Percentiles rank a stretch among this genome's conserved stretches.
Conservation (phyloP, 2,888 invertebrate genomes). For the Encarsia formosa region DNA sequence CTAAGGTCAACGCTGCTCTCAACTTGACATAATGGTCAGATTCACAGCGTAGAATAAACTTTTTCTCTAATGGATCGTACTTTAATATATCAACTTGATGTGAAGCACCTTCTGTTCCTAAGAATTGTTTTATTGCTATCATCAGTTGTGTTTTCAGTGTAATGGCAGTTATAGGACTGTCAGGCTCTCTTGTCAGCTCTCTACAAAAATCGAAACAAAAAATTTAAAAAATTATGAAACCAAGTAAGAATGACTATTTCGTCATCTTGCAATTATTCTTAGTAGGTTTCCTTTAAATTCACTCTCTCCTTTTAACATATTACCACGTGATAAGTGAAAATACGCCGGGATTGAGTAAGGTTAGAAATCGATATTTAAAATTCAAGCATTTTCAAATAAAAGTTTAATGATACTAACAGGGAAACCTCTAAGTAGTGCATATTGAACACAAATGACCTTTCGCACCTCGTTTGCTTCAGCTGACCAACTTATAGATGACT, state of each 20-base stretch:
- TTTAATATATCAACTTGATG: slow-evolving; percentile 58
- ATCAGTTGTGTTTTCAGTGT: slow-evolving; percentile 60
- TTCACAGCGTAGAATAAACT: slow-evolving; percentile 58
- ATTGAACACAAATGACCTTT: slow-evolving; percentile 30
- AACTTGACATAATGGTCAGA: slow-evolving; percentile 56
- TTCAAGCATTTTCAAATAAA: slow-evolving; percentile 18
- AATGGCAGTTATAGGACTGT: slow-evolving; percentile 51
- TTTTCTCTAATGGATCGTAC: slow-evolving; percentile 50
- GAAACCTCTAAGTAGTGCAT: slow-evolving; percentile 48
- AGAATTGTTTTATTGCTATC: slow-evolving; percentile 54
- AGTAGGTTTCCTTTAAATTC: slow-evolving; percentile 3
- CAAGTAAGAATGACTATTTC: slow-evolving; percentile 3
- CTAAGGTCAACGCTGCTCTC: slow-evolving; percentile 58
- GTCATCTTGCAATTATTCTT: slow-evolving; percentile 8
- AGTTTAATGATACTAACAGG: slow-evolving; percentile 44
- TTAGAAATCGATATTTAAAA: slow-evolving; percentile 28
- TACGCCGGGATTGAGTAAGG: slow-evolving; percentile 14
- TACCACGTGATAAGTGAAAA: slow-evolving; percentile 14
- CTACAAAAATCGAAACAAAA: slow-evolving; percentile 45
- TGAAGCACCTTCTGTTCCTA: slow-evolving; percentile 59
- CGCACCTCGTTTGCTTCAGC: slow-evolving; percentile 28
- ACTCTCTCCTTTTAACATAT: background rate
- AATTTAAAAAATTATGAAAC: slow-evolving; percentile 1
- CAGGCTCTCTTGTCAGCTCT: slow-evolving; percentile 48
- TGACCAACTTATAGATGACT: too few relatives aligned